Evolutionary conservation across 1,140 invertebrate species (phyloP), one percentile per base, ranked within the genome.

Genomic region (Paracyclopina nana): DNA sequence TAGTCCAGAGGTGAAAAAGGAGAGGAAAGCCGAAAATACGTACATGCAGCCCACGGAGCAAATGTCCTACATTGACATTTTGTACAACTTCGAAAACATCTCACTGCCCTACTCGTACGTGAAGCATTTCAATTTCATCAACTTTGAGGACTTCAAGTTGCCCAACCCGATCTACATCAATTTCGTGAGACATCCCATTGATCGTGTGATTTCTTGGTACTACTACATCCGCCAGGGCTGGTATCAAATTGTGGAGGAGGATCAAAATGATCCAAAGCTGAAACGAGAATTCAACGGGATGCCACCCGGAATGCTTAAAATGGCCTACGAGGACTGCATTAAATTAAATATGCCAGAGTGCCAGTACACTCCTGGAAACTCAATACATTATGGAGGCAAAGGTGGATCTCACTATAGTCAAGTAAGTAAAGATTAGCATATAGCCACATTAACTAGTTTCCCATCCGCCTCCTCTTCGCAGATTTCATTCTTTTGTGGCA

Each of bases 401-500:
- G 34, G 34, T 2, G 20, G 34, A 5, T 20, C 14, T 38, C 20
- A 38, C 34, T 16, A 20, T 20, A n/a, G n/a, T n/a, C n/a, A n/a
- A n/a, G n/a, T n/a, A n/a, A n/a, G n/a, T n/a, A n/a, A n/a, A n/a
- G n/a, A n/a, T n/a, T n/a, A n/a, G n/a, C n/a, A n/a, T n/a, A n/a
- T n/a, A n/a, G n/a, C n/a, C n/a, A n/a, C n/a, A n/a, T n/a, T n/a
- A n/a, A n/a, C n/a, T n/a, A n/a, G n/a, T n/a, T n/a, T n/a, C n/a
- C n/a, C n/a, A n/a, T n/a, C n/a, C n/a, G n/a, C n/a, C n/a, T n/a
- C n/a, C n/a, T n/a, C n/a, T n/a, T n/a, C n/a, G n/a, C 34, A 38
- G 34, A 38, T 38, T 38, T n/a, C 34, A n/a, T 38, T 38, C 34
- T 38, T 38, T 38, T 38, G 34, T 20, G 34, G 34, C 34, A n/a